Conservation (phyloP, 2,113 vertebrate species). For the Astur gentilis region DNA sequence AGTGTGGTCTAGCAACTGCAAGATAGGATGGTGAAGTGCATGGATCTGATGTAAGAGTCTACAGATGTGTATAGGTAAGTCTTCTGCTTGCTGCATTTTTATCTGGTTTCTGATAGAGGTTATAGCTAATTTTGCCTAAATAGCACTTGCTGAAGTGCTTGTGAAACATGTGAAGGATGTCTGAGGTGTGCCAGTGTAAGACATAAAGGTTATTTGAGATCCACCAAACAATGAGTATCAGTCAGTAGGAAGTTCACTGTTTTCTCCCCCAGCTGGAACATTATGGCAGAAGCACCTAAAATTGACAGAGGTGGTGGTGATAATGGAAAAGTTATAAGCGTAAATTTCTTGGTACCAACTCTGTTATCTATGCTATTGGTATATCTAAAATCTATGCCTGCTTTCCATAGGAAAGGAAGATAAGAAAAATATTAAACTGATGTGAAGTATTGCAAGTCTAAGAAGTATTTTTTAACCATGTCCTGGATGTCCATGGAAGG, state of each 20-base stretch:
- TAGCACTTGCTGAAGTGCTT: background rate
- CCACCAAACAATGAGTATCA: no score
- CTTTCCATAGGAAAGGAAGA: background rate
- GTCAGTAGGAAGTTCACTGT: background rate
- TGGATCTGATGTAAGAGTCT: background rate
- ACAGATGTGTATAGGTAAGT: background rate
- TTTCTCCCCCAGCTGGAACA: background rate
- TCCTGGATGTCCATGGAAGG: background rate
- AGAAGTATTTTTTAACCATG: background rate
- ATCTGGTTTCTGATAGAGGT: background rate
- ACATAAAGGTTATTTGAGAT: background rate
- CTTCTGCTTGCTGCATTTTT: background rate
- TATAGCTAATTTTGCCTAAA: background rate
- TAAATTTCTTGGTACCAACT: background rate
- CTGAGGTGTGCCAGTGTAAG: background rate
- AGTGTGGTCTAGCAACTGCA: background rate
- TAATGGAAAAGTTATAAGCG: background rate
- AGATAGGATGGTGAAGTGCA: background rate
- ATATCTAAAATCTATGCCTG: background rate
- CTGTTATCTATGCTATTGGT: background rate
- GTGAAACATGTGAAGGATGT: background rate
- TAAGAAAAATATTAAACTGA: background rate
- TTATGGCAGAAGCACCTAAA: background rate
- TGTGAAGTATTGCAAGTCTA: background rate
- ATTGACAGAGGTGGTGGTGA: background rate